A percentile compares a stretch with the other conserved stretches of the same genome.
phyloP scores from a whole-genome alignment of 2,888 invertebrate genomes.

The Celastrina argiolus region DNA sequence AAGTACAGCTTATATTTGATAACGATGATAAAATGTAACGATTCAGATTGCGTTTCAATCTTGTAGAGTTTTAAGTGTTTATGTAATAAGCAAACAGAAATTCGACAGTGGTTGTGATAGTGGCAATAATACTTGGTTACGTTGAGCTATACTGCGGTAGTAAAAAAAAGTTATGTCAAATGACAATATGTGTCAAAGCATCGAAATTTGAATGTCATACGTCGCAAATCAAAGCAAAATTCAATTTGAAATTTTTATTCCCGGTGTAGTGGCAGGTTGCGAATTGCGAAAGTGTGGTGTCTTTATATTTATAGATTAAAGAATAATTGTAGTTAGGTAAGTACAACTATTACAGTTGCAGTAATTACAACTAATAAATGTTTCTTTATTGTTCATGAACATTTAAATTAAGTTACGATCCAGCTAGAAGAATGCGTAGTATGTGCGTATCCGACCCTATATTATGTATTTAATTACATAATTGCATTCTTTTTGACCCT shows the following conservation, averaged over 20 bases:
- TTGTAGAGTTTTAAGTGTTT: no score
- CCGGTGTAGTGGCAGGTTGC: conserved; percentile 23
- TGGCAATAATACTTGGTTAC: no score
- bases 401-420: not conserved
- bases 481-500: not conserved
- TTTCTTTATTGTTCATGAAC: not conserved
- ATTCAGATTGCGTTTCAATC: no score
- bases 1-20: no score
- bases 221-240: not conserved
- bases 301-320: not conserved
- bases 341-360: not conserved
- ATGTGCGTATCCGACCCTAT: not conserved
- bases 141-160: no score
- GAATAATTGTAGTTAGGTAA: conserved; percentile 6
- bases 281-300: conserved; percentile 23
- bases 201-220: no score
- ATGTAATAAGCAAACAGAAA: no score
- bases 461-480: conserved; percentile 10
- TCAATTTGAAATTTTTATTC: conserved; percentile 14
- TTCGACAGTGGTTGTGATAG: no score
- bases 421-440: not conserved
- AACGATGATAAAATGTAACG: no score
- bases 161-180: not conserved
- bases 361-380: no score
- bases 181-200: no score